Conservation (phyloP, 1,140 invertebrate species). For the Magallana ariakensis region DNA sequence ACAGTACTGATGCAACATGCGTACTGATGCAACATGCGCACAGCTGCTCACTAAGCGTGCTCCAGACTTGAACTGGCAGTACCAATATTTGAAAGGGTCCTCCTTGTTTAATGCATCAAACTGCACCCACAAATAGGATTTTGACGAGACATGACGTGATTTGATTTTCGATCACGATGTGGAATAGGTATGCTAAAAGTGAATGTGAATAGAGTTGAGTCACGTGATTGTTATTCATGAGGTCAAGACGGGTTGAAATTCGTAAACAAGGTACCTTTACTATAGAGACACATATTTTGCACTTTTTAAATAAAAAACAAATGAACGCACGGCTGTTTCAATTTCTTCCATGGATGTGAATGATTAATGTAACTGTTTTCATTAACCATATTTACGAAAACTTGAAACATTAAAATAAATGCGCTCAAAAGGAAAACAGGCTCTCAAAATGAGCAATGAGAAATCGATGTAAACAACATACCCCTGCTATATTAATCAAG, state of each 20-base stretch:
- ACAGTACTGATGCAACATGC: neutral
- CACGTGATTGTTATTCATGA: slow-evolving; percentile 15
- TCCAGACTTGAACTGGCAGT: neutral
- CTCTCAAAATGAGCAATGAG: no score
- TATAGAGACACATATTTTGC: no score
- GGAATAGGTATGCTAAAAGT: neutral
- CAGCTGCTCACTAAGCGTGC: neutral
- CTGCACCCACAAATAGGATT: neutral
- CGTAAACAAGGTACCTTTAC: neutral
- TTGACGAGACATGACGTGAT: neutral
- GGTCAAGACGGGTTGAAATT: neutral
- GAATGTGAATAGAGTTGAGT: neutral
- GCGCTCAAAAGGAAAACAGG: no score
- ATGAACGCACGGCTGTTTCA: no score
- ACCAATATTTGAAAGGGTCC: neutral
- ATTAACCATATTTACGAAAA: no score
- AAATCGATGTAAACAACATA: no score
- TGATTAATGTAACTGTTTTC: no score
- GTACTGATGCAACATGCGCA: neutral
- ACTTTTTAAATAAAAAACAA: no score
- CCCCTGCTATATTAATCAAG: no score
- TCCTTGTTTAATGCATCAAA: neutral
- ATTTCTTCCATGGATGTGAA: no score
- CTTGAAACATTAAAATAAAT: no score
- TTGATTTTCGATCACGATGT: neutral